These are phyloP conservation scores for Glareola pratincola DNA, from an alignment of 2,113 vertebrate species.

Conservation along the genomic window DNA sequence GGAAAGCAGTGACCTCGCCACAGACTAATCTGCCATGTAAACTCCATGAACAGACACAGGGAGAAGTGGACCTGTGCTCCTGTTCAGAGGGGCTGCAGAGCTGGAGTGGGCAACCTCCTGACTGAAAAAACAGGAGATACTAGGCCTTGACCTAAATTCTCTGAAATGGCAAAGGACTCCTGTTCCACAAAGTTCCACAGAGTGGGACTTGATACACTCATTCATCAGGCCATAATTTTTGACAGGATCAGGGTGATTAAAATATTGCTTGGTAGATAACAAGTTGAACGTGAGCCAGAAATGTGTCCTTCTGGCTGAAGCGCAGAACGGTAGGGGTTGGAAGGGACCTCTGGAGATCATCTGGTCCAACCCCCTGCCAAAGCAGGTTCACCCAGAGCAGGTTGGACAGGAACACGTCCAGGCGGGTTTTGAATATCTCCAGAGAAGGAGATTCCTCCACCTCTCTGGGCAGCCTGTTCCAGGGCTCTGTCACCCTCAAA, in stretches of 20 bases:
- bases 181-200: background rate
- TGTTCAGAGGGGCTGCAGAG: background rate
- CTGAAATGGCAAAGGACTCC: background rate
- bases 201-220: background rate
- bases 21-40: background rate
- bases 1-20: background rate
- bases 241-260: background rate
- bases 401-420: background rate
- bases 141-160: background rate
- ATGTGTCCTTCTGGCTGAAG: background rate
- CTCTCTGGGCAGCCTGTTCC: no score
- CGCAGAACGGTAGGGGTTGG: background rate
- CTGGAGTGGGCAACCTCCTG: background rate
- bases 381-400: background rate
- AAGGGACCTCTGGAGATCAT: background rate
- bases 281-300: background rate
- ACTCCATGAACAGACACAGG: background rate
- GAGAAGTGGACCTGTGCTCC: background rate
- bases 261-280: background rate
- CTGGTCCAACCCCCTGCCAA: background rate
- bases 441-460: background rate
- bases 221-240: background rate
- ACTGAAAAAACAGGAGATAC: background rate
- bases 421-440: background rate
- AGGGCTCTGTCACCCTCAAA: no score